Evolutionary conservation across 2,113 vertebrate species (phyloP).

Genomic region (Odontophorus gujanensis): DNA sequence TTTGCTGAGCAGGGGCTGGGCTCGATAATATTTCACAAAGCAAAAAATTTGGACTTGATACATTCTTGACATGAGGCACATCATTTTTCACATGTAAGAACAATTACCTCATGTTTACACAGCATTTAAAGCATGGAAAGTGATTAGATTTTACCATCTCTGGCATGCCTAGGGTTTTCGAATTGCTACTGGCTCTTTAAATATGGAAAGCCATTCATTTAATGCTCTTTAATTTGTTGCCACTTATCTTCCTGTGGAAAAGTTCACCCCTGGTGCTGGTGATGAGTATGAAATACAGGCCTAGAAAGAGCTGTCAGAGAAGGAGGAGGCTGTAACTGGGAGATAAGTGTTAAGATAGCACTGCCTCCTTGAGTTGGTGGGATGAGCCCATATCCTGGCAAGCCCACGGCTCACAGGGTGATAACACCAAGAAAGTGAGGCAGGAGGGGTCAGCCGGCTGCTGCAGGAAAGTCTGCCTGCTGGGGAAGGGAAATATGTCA

Average conservation of each 20-base stretch:
- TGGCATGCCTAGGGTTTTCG: conserved; percentile 31
- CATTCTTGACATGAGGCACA: conserved; percentile 74
- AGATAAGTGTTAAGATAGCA: conserved; percentile 70
- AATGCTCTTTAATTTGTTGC: conserved; percentile 73
- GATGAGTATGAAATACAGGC: conserved; percentile 74
- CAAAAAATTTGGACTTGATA: conserved; percentile 71
- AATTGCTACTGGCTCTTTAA: conserved; percentile 72
- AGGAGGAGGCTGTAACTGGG: conserved; percentile 47
- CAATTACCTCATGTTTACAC: conserved; percentile 75
- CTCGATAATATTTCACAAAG: conserved; percentile 66
- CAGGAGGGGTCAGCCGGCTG: conserved; percentile 40
- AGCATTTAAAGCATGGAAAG: conserved; percentile 64
- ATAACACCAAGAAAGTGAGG: conserved; percentile 55
- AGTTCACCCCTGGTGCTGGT: conserved; percentile 60
- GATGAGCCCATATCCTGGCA: conserved; percentile 46
- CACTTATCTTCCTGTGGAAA: conserved; percentile 75
- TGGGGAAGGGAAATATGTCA: neutral
- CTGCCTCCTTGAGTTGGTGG: conserved; percentile 49
- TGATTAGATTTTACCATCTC: conserved; percentile 73
- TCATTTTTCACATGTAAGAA: conserved; percentile 73
- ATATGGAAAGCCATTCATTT: conserved; percentile 56
- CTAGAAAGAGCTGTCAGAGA: conserved; percentile 65
- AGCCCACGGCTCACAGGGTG: conserved; percentile 2
- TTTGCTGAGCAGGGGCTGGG: conserved; percentile 60
- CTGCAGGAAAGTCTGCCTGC: neutral